Percentiles rank a stretch among this genome's conserved stretches.
Conservation (phyloP, 1,140 invertebrate species). For the Potamilus streckersoni region DNA sequence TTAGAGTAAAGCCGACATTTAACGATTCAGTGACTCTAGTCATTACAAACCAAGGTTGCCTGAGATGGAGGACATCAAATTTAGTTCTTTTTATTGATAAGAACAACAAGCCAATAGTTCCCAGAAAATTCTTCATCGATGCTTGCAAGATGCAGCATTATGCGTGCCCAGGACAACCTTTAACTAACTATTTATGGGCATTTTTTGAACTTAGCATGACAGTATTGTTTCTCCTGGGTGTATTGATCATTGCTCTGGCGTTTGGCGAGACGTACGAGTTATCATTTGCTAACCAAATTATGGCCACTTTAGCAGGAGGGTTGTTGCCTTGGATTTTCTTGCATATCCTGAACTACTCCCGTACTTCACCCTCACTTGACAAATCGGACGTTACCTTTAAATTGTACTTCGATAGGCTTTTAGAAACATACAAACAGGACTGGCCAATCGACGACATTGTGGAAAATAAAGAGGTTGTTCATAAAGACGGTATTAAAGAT, state of each 20-base stretch:
- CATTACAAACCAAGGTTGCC: background rate
- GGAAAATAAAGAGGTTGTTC: no score
- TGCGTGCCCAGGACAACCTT: conserved; percentile 15
- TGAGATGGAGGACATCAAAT: conserved; percentile 4
- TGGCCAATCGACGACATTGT: no score
- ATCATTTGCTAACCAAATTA: conserved; percentile 26
- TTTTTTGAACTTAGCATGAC: conserved; percentile 12
- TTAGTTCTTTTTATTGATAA: conserved; percentile 20
- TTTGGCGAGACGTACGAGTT: conserved; percentile 30
- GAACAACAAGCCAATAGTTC: conserved; percentile 19
- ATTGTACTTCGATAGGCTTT: conserved; percentile 4
- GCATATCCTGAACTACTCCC: conserved; percentile 12
- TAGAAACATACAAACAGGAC: conserved; percentile 6
- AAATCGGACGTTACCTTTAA: conserved; percentile 9
- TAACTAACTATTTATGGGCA: conserved; percentile 7
- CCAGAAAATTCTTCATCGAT: conserved; percentile 20
- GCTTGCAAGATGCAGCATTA: conserved; percentile 18
- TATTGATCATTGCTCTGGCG: conserved; percentile 26
- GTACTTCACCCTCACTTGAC: conserved; percentile 2
- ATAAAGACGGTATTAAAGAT: no score
- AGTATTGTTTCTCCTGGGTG: conserved; percentile 24
- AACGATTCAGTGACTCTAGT: conserved; percentile 1
- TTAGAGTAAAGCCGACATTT: conserved; percentile 25
- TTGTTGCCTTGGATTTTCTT: conserved; percentile 32
- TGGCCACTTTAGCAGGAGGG: conserved; percentile 31